These are phyloP conservation scores for Brachyptera risi DNA, from an alignment of 2,888 invertebrate species.

Conservation along the genomic window DNA sequence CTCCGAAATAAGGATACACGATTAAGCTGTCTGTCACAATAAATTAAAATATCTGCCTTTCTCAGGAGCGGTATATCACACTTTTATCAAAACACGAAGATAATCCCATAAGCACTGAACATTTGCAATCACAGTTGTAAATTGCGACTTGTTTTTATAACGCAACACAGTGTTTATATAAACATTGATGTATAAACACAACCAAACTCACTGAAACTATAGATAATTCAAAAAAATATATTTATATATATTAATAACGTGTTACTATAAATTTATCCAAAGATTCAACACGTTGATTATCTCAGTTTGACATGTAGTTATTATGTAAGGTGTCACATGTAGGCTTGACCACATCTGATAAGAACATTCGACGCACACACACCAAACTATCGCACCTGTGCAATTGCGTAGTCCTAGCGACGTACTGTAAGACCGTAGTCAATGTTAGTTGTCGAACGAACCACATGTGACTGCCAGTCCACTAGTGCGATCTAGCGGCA, in stretches of 20 bases:
- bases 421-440: neutral
- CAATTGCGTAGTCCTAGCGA: conserved; percentile 1
- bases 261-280: too few species aligned
- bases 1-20: conserved; percentile 28
- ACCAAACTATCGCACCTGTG: conserved; percentile 9
- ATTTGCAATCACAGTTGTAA: neutral
- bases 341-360: too few species aligned
- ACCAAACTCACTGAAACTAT: too few species aligned
- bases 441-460: neutral
- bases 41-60: neutral
- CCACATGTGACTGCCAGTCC: neutral
- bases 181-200: too few species aligned
- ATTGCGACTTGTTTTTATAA: neutral
- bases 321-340: too few species aligned
- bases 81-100: neutral
- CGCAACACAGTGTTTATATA: too few species aligned
- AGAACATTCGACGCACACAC: too few species aligned
- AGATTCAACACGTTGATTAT: too few species aligned
- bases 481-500: conserved; percentile 12
- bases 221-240: too few species aligned
- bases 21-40: conserved; percentile 18
- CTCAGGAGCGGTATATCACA: neutral
- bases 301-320: too few species aligned
- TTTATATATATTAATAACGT: too few species aligned
- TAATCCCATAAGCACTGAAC: neutral